Evolutionary conservation across 2,113 vertebrate species (phyloP).

Genomic region (Onychostoma macrolepis): DNA sequence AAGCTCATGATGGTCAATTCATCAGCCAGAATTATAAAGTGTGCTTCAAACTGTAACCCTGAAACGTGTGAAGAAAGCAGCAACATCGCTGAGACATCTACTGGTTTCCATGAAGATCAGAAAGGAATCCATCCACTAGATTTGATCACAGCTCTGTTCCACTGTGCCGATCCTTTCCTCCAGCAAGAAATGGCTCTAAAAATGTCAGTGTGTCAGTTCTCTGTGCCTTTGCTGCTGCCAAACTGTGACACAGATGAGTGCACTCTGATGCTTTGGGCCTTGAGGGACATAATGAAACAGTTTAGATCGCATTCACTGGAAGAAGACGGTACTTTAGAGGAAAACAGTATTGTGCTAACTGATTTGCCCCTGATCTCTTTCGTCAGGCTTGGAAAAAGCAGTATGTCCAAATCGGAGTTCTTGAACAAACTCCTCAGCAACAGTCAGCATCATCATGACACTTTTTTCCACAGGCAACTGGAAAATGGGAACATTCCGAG

Average conservation of each 20-base stretch:
- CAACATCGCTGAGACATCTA: background rate
- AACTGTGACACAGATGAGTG: conserved; percentile 65
- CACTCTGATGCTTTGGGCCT: conserved; percentile 71
- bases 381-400: conserved; percentile 68
- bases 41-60: background rate
- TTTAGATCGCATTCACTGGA: conserved; percentile 47
- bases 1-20: conserved; percentile 54
- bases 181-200: conserved; percentile 70
- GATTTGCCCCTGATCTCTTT: conserved; percentile 76
- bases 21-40: conserved; percentile 55
- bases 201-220: conserved; percentile 75
- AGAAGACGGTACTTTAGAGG: conserved; percentile 36
- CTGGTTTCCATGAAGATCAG: background rate
- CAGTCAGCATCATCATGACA: conserved; percentile 54
- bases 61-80: background rate
- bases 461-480: conserved; percentile 68
- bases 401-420: conserved; percentile 72
- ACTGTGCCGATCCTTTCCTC: conserved; percentile 72
- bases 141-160: conserved; percentile 72
- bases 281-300: conserved; percentile 66
- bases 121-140: conserved; percentile 69
- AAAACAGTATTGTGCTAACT: conserved; percentile 43
- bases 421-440: conserved; percentile 72
- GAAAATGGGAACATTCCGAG: conserved; percentile 57
- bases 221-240: conserved; percentile 76